Evolutionary conservation across 2,797 vertebrate species (phyloP).

Genomic region (Rhincodon typus): DNA sequence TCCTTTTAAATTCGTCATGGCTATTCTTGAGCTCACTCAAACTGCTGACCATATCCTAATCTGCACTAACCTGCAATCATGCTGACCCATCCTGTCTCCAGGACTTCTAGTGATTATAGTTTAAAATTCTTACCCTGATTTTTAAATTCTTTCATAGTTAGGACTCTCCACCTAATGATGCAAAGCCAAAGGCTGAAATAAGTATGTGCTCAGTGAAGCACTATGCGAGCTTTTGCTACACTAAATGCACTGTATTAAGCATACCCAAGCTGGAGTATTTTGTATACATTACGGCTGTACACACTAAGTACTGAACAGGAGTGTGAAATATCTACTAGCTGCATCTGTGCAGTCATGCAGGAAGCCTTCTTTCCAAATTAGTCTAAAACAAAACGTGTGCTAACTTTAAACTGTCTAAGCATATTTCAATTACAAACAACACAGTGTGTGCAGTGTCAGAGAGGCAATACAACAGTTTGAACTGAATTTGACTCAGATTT

Average conservation of each 20-base stretch:
- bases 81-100: not conserved
- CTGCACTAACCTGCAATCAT: not conserved
- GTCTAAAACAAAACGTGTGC: not conserved
- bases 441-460: not conserved
- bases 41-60: not conserved
- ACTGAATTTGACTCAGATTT: not conserved
- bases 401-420: not conserved
- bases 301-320: not conserved
- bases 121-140: not conserved
- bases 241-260: not conserved
- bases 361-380: not conserved
- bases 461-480: not conserved
- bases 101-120: not conserved
- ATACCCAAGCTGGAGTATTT: not conserved
- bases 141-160: not conserved
- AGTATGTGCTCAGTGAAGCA: not conserved
- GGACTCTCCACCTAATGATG: not conserved
- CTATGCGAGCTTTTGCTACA: not conserved
- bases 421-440: not conserved
- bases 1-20: not conserved
- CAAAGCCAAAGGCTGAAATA: too few relatives aligned
- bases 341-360: not conserved
- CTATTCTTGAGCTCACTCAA: not conserved
- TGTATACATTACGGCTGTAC: too few relatives aligned
- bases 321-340: not conserved